A percentile compares a stretch with the other conserved stretches of the same genome.
Conservation (phyloP, 2,113 vertebrate species). For the Phrynocephalus versicolor region DNA sequence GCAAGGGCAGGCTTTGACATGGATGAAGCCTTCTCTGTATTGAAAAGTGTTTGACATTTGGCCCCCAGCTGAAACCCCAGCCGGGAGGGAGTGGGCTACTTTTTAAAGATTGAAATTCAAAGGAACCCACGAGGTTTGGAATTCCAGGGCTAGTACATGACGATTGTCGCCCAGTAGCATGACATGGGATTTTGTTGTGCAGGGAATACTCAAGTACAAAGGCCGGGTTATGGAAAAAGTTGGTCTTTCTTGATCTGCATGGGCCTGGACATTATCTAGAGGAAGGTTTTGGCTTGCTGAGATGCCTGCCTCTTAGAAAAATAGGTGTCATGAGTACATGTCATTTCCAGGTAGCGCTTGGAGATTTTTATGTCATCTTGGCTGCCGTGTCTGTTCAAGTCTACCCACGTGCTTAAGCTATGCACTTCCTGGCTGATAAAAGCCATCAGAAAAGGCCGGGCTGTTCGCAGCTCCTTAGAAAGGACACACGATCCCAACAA, state of each 20-base stretch:
- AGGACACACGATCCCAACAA: background rate
- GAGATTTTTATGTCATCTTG: background rate
- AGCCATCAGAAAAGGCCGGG: background rate
- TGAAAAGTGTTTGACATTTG: fast-evolving
- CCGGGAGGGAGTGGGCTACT: background rate
- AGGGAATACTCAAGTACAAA: background rate
- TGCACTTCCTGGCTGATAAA: background rate
- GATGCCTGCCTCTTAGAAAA: background rate
- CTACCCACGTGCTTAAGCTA: background rate
- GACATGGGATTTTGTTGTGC: background rate
- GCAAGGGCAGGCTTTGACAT: fast-evolving
- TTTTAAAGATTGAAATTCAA: background rate
- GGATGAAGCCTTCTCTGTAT: background rate
- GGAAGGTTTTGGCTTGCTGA: background rate
- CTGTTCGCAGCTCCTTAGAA: background rate
- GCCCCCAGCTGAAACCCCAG: fast-evolving
- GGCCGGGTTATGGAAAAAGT: background rate
- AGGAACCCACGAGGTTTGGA: background rate
- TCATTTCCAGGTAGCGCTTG: background rate
- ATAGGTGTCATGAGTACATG: background rate
- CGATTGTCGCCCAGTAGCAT: background rate
- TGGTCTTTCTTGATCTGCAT: background rate
- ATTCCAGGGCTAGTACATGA: background rate
- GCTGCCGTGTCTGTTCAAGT: background rate
- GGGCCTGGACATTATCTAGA: background rate